These are phyloP conservation scores for Andrena flavipes DNA, from an alignment of 2,888 invertebrate species.

Conservation along the genomic window DNA sequence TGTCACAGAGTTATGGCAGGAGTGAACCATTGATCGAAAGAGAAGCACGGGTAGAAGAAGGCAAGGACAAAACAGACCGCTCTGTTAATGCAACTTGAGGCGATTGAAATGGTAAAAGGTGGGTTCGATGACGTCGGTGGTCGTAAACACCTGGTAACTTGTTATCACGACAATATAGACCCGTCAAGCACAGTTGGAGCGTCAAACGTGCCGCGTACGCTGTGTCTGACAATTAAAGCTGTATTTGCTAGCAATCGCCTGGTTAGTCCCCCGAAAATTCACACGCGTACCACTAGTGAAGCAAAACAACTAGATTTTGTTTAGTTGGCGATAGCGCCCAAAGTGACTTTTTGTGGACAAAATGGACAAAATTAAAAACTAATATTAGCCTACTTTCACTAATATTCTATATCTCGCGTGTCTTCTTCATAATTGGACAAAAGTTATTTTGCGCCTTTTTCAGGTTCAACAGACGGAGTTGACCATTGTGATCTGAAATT, in stretches of 20 bases:
- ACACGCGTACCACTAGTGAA: not conserved
- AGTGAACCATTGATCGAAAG: not conserved
- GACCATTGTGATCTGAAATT: too few species aligned
- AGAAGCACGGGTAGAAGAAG: not conserved
- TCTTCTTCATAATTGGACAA: too few species aligned
- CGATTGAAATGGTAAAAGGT: slow-evolving; percentile 60
- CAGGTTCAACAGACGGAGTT: too few species aligned
- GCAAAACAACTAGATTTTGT: not conserved
- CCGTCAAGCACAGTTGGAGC: slow-evolving; percentile 42
- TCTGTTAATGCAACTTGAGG: slow-evolving; percentile 24
- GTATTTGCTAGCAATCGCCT: not conserved
- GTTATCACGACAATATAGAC: slow-evolving; percentile 58
- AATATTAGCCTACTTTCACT: too few species aligned
- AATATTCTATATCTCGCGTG: too few species aligned
- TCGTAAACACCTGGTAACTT: slow-evolving; percentile 68
- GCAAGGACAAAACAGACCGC: not conserved
- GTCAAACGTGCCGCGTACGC: slow-evolving; percentile 17
- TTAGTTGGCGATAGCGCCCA: too few species aligned
- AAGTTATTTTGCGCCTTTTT: too few species aligned
- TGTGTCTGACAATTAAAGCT: not conserved
- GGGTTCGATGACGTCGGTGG: slow-evolving; percentile 66
- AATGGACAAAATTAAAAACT: too few species aligned
- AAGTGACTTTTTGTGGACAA: too few species aligned
- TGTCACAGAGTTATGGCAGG: not conserved
- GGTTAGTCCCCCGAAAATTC: not conserved